Evolutionary conservation across 2,888 invertebrate species (phyloP).

Genomic region (Dicranocentrus wangi): DNA sequence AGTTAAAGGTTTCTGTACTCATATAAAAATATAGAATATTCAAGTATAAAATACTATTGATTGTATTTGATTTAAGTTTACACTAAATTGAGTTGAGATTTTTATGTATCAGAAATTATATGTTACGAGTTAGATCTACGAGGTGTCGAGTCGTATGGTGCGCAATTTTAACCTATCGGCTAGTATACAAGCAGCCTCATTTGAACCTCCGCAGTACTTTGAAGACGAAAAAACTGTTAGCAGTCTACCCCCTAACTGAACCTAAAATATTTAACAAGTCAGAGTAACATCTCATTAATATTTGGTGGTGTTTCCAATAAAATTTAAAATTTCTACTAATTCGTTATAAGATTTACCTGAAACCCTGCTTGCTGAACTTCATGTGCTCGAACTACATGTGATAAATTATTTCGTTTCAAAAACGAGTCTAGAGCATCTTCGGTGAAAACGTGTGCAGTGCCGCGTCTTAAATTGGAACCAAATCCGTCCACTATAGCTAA

Average conservation of each 20-base stretch:
- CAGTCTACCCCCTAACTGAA: constrained; percentile 82
- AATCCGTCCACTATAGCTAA: constrained; percentile 81
- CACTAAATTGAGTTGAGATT: too few relatives aligned
- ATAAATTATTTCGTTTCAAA: constrained; percentile 80
- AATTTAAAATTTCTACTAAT: constrained; percentile 16
- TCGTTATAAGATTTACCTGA: constrained; percentile 77
- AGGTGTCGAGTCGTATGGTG: constrained; percentile 79
- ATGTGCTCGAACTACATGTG: constrained; percentile 84
- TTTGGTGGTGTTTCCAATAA: too few relatives aligned
- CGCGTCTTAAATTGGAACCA: constrained; percentile 80
- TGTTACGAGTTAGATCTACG: too few relatives aligned
- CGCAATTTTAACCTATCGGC: constrained; percentile 81
- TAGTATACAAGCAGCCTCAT: constrained; percentile 83
- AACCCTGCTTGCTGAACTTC: constrained; percentile 84
- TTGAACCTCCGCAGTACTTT: constrained; percentile 83
- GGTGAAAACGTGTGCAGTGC: constrained; percentile 84
- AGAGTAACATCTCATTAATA: not conserved
- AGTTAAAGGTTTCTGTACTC: too few relatives aligned
- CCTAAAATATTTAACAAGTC: constrained; percentile 75
- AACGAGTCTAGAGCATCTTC: constrained; percentile 82
- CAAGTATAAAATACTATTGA: too few relatives aligned
- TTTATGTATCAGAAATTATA: too few relatives aligned
- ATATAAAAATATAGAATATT: too few relatives aligned
- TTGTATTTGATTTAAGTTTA: too few relatives aligned
- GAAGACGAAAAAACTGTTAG: constrained; percentile 85